Conservation (phyloP, 2,888 invertebrate genomes). For the Scelioninae gen. 1 region DNA sequence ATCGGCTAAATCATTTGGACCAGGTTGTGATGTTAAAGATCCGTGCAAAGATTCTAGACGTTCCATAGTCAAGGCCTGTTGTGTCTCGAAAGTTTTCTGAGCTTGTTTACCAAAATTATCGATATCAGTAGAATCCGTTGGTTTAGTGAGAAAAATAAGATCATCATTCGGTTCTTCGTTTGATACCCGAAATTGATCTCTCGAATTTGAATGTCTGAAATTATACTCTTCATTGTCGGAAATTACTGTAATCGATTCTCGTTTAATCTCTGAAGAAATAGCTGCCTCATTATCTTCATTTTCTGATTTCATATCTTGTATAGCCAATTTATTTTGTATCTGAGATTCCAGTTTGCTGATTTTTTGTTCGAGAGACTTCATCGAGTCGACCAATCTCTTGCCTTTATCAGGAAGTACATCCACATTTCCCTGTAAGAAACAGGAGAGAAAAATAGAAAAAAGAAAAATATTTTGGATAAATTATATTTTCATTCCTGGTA, state of each 20-base stretch:
- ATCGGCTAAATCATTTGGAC: slow-evolving; percentile 86
- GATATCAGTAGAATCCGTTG: slow-evolving; percentile 33
- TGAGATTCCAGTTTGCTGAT: slow-evolving; percentile 75
- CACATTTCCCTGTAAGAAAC: no score
- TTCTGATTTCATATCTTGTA: not conserved
- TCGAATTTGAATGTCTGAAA: no score
- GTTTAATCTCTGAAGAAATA: not conserved
- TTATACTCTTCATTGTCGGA: no score
- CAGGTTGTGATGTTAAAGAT: slow-evolving; percentile 89
- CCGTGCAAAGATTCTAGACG: slow-evolving; percentile 89
- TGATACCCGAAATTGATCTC: no score
- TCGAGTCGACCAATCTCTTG: slow-evolving; percentile 85
- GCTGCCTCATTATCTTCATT: not conserved
- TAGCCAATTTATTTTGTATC: slow-evolving; percentile 9
- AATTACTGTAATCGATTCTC: no score
- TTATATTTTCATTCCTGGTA: no score
- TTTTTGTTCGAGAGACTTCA: slow-evolving; percentile 84
- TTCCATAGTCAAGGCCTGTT: slow-evolving; percentile 89
- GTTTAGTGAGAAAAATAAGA: slow-evolving; percentile 15
- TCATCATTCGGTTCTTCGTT: not conserved
- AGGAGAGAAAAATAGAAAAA: no score
- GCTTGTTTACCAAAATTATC: slow-evolving; percentile 84
- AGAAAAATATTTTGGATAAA: no score
- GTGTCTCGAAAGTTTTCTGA: slow-evolving; percentile 88
- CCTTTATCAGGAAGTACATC: slow-evolving; percentile 88